Evolutionary conservation across 1,140 invertebrate species (phyloP).

Genomic region (Danaus melanippus): DNA sequence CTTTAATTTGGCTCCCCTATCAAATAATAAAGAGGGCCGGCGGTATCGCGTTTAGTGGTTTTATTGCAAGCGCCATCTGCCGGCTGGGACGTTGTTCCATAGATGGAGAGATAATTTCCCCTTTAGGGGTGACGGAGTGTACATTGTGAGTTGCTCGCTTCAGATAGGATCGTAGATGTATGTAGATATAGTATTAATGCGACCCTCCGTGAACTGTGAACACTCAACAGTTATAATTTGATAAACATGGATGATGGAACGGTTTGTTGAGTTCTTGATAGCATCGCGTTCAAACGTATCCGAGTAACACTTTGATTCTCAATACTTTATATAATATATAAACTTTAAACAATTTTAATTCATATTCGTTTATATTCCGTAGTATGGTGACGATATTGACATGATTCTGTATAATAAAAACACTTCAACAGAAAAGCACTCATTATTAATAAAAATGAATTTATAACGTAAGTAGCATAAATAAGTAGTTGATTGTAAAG

Average conservation of each 20-base stretch:
- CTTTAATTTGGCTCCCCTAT: conserved; percentile 71
- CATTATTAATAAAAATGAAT: too few species aligned
- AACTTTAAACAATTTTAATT: too few species aligned
- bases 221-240: conserved; percentile 39
- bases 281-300: too few species aligned
- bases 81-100: conserved; percentile 35
- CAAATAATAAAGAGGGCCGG: conserved; percentile 65
- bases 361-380: too few species aligned
- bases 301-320: too few species aligned
- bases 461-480: too few species aligned
- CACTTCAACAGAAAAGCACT: too few species aligned
- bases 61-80: conserved; percentile 71
- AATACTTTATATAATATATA: too few species aligned
- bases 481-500: conserved; percentile 22
- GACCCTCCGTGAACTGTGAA: conserved; percentile 45
- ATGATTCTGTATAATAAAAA: too few species aligned
- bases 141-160: conserved; percentile 56
- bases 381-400: too few species aligned
- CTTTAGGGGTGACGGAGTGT: conserved; percentile 51
- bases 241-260: conserved; percentile 10
- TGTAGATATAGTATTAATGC: conserved; percentile 52
- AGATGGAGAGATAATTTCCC: conserved; percentile 68
- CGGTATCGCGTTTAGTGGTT: conserved; percentile 71
- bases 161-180: conserved; percentile 55
- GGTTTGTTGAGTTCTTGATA: not conserved